A percentile compares a stretch with the other conserved stretches of the same genome.
These are phyloP conservation scores for Melangyna quadrimaculata DNA, from an alignment of 2,888 invertebrate genomes.

Conservation along the genomic window DNA sequence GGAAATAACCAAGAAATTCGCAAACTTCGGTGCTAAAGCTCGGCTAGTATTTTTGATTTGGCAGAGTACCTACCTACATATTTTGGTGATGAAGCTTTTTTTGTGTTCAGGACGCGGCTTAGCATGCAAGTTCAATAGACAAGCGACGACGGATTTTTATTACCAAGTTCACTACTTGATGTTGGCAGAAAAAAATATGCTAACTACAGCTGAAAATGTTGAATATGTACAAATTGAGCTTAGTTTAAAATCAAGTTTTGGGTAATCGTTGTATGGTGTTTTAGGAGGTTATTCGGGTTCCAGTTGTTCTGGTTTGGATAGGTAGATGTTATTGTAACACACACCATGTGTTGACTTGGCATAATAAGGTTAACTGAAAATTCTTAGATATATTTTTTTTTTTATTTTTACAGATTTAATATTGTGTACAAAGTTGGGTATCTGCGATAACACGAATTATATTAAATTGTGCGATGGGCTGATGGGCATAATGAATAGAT, in stretches of 20 bases:
- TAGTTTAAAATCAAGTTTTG: constrained; percentile 6
- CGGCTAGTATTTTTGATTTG: neutral
- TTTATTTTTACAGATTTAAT: neutral
- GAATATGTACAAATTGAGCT: constrained; percentile 13
- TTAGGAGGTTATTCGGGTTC: constrained; percentile 25
- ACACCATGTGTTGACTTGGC: neutral
- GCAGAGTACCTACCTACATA: constrained; percentile 5
- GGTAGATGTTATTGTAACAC: neutral
- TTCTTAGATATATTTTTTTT: neutral
- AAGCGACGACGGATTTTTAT: constrained; percentile 29
- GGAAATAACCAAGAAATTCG: constrained; percentile 49
- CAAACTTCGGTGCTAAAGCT: constrained; percentile 52
- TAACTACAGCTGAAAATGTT: constrained; percentile 32
- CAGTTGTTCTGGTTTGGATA: constrained; percentile 14
- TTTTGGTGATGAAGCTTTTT: constrained; percentile 32
- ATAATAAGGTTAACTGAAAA: constrained; percentile 17
- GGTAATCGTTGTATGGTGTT: neutral
- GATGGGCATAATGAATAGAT: neutral
- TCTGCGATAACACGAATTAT: neutral
- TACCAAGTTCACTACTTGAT: constrained; percentile 50
- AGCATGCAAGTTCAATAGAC: constrained; percentile 53
- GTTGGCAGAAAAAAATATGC: constrained; percentile 16
- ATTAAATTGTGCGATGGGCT: neutral
- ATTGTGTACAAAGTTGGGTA: neutral
- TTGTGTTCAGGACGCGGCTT: constrained; percentile 27